Conservation (phyloP, 2,888 invertebrate species). For the Hirtodrosophila alboralis region DNA sequence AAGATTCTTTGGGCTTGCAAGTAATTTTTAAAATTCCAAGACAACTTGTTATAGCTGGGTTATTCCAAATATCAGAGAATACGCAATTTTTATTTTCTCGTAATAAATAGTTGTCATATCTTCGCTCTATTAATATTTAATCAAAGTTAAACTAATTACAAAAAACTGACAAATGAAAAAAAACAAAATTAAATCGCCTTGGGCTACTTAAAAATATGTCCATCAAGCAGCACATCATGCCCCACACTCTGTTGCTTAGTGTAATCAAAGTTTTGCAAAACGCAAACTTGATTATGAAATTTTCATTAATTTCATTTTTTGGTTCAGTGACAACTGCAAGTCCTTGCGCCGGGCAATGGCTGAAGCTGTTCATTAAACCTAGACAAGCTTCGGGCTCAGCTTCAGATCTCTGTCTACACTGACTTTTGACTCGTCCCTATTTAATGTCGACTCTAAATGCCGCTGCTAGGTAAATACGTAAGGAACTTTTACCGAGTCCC, state of each 20-base stretch:
- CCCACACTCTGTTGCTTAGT: slow-evolving; percentile 2
- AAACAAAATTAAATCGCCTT: too few relatives aligned
- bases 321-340: slow-evolving; percentile 6
- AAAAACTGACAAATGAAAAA: too few relatives aligned
- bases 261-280: slow-evolving; percentile 12
- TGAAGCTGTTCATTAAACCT: slow-evolving; percentile 44
- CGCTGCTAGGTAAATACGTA: slow-evolving; percentile 69
- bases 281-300: slow-evolving; percentile 35
- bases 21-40: too few relatives aligned
- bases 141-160: too few relatives aligned
- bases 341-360: not conserved
- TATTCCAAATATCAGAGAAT: too few relatives aligned
- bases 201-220: too few relatives aligned
- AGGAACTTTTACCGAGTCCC: slow-evolving; percentile 53
- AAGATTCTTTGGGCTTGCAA: too few relatives aligned
- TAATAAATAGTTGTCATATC: too few relatives aligned
- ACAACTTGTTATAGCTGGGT: too few relatives aligned
- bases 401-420: slow-evolving; percentile 1
- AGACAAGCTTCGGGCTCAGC: slow-evolving; percentile 10
- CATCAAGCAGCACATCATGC: not conserved
- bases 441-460: slow-evolving; percentile 66
- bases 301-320: slow-evolving; percentile 27
- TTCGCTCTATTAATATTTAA: too few relatives aligned
- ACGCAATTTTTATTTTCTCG: too few relatives aligned
- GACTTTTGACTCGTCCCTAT: slow-evolving; percentile 32